Evolutionary conservation across 2,888 invertebrate genomes (phyloP), one percentile per base, ranked within the genome.

Genomic region (Ecdyonurus torrentis): DNA sequence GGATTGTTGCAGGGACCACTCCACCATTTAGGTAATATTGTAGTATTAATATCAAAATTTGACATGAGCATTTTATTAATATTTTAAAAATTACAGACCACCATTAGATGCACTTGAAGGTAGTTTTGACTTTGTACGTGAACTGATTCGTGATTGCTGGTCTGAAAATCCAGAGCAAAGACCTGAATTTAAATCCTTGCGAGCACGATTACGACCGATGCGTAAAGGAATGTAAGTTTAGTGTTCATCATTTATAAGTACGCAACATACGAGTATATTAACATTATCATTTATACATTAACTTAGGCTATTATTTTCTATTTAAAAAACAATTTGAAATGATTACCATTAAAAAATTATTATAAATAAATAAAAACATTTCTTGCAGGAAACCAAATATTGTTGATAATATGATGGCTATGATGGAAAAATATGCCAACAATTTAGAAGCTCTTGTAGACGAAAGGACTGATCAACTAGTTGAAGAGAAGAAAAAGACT

Each of bases 401-500:
- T 70, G 91, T 96, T 70, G 97, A 97, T 75, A 96, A 96, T 72
- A 95, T 97, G 93, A 91, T 96, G 82, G 89, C 90, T 0, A 93
- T 96, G 84, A 93, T 97, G 93, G 96, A 96, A 74, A 93, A 94
- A 72, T 96, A 97, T 72, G 93, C 95, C 15, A 94, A 90, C 71
- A 96, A 96, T 75, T 79, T 97, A 69, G 96, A 97, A 75, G 91
- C 85, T 0, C 78, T 96, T 1, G 96, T 97, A 0, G 93, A 94
- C 71, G 95, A 96, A 73, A 80, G 95, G 64, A 96, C 95, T 0
- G 91, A 92, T 74, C 92, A 93, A 73, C 77, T 97, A 64, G 89
- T 90, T 69, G 93, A 94, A 74, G 97, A 97, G 77, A 96, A 96
- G 75, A 92, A 93, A 77, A 96, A 95, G 80, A 96, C 94, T 70